Evolutionary conservation across 2,888 invertebrate genomes (phyloP).

Genomic region (Frankliniella fusca): DNA sequence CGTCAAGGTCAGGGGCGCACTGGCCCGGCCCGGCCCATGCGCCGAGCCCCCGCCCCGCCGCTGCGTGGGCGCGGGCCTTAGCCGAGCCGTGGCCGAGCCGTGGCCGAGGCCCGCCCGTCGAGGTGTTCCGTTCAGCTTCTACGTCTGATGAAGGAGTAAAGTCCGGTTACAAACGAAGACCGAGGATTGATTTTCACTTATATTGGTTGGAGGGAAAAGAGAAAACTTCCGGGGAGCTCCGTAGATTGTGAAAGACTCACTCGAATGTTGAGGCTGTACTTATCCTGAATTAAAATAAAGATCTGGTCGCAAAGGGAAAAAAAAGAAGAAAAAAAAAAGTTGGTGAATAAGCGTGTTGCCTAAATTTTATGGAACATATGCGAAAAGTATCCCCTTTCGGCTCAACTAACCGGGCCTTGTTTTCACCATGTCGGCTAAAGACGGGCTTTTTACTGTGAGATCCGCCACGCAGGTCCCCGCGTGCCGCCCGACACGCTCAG

Average conservation of each 20-base stretch:
- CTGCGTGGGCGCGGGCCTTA: too few relatives aligned
- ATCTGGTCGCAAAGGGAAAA: too few relatives aligned
- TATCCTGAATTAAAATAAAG: too few relatives aligned
- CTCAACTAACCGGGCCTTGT: too few relatives aligned
- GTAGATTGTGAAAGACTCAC: too few relatives aligned
- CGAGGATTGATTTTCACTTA: neutral
- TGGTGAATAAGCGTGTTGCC: too few relatives aligned
- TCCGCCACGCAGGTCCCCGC: neutral
- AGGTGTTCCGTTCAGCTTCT: neutral
- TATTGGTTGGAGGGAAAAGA: neutral
- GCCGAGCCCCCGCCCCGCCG: neutral
- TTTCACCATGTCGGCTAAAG: too few relatives aligned
- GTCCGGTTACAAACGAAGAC: neutral
- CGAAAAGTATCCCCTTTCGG: too few relatives aligned
- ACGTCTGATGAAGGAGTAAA: neutral
- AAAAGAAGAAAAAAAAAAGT: too few relatives aligned
- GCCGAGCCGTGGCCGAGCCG: neutral
- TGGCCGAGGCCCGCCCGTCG: neutral
- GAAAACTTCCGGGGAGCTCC: too few relatives aligned
- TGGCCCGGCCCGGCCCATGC: neutral
- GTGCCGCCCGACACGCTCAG: neutral
- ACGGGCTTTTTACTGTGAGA: neutral
- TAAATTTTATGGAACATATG: too few relatives aligned
- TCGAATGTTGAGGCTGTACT: too few relatives aligned
- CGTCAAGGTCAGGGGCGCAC: slow-evolving; percentile 5